Evolutionary conservation across 2,797 vertebrate genomes (phyloP).

Genomic region (Tachyglossus aculeatus): DNA sequence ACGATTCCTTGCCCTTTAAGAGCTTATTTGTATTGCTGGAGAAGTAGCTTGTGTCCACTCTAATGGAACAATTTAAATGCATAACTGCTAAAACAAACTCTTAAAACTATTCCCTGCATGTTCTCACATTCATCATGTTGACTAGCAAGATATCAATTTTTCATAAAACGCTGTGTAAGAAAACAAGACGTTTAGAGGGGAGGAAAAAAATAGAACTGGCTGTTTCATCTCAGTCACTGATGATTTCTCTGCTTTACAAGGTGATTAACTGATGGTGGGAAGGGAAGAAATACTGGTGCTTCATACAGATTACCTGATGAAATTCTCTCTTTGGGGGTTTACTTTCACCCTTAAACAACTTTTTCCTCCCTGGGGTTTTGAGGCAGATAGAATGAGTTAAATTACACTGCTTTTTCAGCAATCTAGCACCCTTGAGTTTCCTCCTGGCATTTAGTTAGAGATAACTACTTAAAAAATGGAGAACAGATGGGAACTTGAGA

Average conservation of each 20-base stretch:
- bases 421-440: too few species aligned
- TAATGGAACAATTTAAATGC: slow-evolving; percentile 80
- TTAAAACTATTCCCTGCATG: slow-evolving; percentile 58
- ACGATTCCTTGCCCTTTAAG: slow-evolving; percentile 36
- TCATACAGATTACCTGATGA: neutral
- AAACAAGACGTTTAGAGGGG: slow-evolving; percentile 54
- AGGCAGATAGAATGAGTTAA: slow-evolving; percentile 4
- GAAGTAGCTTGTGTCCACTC: slow-evolving; percentile 47
- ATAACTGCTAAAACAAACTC: slow-evolving; percentile 70
- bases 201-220: slow-evolving; percentile 20
- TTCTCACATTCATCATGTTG: slow-evolving; percentile 66
- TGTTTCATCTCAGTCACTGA: slow-evolving; percentile 16
- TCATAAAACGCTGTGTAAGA: slow-evolving; percentile 62
- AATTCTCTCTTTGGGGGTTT: neutral
- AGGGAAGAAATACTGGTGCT: neutral
- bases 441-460: too few species aligned
- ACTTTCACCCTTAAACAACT: neutral
- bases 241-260: slow-evolving; percentile 27
- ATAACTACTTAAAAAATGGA: too few species aligned
- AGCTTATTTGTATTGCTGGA: slow-evolving; percentile 50
- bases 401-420: too few species aligned
- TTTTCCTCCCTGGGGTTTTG: neutral
- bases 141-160: slow-evolving; percentile 66
- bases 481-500: too few species aligned
- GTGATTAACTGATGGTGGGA: slow-evolving; percentile 26